Base-by-base conservation (phyloP, 2,888 invertebrate genomes). In the Folsomia candida region DNA sequence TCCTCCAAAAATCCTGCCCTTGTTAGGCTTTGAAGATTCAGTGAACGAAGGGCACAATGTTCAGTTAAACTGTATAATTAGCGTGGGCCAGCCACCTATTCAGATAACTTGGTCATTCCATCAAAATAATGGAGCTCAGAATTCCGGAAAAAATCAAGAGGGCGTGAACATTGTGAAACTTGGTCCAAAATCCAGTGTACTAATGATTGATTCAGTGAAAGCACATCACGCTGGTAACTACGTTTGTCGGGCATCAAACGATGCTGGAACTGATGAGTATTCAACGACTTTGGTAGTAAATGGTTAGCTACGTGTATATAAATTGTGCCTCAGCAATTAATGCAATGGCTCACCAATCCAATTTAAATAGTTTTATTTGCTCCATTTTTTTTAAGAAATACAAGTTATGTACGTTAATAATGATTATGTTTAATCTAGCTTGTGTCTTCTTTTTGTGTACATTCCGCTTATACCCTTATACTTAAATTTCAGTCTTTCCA, bases 51-150 rank as follows among this genome's bases (percentile, higher is more conserved):
- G 90, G 66, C 90, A 91, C 81, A 88, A 89, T 85, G 89, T 89
- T 54, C 89, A 90, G 51, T 87, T 90, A 71, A 87, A 88, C 74
- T 91, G 91, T 83, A 86, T 88, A 78, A 86, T 88, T 76, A 87
- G 87, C 81, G 90, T 91, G 82, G 91, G 93, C 72, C 93, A 93
- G 83, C 87, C 89, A 80, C 93, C 93, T 1, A 85, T 94, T 74
- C 87, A 87, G 75, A 88, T 93, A 74, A 86, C 86, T 66, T 94
- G 93, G 93, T 87, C 87, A 81, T 89, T 90, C 82, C n/a, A n/a
- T n/a, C 90, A 92, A 81, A 88, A 87, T 68, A 84, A 83, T 85
- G 87, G 87, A 24, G 82, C 86, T 60, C 60, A 75, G 1, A 71
- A 71, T 20, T 88, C 88, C 58, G 91, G 91, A 69, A 86, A 88